Evolutionary conservation across 2,113 vertebrate genomes (phyloP), one percentile per base, ranked within the genome.

Genomic region (Donacobius atricapilla): DNA sequence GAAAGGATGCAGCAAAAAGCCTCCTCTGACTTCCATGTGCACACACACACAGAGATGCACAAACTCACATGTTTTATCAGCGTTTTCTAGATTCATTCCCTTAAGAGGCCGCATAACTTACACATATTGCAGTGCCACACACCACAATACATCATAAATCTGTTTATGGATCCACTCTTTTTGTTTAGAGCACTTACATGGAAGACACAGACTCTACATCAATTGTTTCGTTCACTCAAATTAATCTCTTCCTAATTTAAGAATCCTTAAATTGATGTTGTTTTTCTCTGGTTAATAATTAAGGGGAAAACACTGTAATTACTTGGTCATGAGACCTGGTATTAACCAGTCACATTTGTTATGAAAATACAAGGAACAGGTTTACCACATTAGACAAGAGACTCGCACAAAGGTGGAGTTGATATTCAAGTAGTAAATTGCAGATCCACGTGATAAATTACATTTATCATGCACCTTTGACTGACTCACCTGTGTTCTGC

Each of bases 391-490:
- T 78, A 78, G 71, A 75, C 1, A 6, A 86, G 51, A 78, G 48
- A 89, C n/a, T 90, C 4, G 4, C 6, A 28, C 51, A 81, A 80
- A 92, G 40, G 37, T 71, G 69, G 22, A 66, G 68, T 68, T 89
- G 69, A 90, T 92, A 92, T 81, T 90, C 57, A 61, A 76, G 56
- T 71, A 39, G n/a, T 65, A 89, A 95, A 94, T 92, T 94, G 72
- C n/a, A 93, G 73, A 79, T 83, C 76, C 53, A 65, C 92, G 85
- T 97, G 80, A 96, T 90, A 93, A 95, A 96, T 96, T 94, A 56
- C 72, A 83, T 95, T 96, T 96, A 96, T 87, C 90, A 93, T 82
- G 69, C 40, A 93, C 64, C 72, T 97, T 95, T 97, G 88, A 75
- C 93, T 93, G 83, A 40, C 72, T 96, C 86, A 95, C 92, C 90